Base-by-base conservation (phyloP, 92 coral and sea anemone genomes). In the Pocillopora grandis region DNA sequence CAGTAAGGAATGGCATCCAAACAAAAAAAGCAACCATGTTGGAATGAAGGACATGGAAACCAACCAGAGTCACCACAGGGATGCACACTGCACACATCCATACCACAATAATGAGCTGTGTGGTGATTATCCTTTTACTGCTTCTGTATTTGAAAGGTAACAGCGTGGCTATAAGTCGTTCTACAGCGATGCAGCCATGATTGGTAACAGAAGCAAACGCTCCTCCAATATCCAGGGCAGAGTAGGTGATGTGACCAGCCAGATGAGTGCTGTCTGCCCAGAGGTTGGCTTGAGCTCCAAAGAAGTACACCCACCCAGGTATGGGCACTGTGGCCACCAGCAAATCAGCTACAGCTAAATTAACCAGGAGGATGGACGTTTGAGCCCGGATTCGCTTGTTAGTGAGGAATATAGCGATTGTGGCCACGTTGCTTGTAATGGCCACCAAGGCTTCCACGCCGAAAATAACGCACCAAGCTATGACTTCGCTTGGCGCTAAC, bases 101-200 rank as follows among this genome's bases (percentile, higher is more conserved):
- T 1, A 76, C 36, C 16, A 74, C 9, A 8, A 42, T 19, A 3
- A 83, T 56, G n/a, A 64, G 65, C 20, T 21, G 76, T 1, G 20
- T 14, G 74, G 17, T 83, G 10, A 83, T 56, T 64, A 73, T 62
- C 31, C 77, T 66, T 62, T 75, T 83, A n/a, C 35, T 27, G 60
- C 72, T 13, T 17, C 56, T 65, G 74, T 83, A 75, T 63, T 27
- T 74, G 23, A 83, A 73, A 21, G 86, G 86, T n/a, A 55, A 23
- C 21, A 83, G 65, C 15, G 86, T 83, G 65, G 80, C 86, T 52
- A 83, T 31, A 1, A 83, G 80, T 4, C 86, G 86, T 37, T 83
- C 86, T 16, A 83, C 73, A 63, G 86, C 86, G 31, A 83, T 83
- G 42, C 86, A 74, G 27, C 86, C 86, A 77, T 83, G 80, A 74